Conservation (phyloP, 2,888 invertebrate genomes). For the Odontocerum albicorne region DNA sequence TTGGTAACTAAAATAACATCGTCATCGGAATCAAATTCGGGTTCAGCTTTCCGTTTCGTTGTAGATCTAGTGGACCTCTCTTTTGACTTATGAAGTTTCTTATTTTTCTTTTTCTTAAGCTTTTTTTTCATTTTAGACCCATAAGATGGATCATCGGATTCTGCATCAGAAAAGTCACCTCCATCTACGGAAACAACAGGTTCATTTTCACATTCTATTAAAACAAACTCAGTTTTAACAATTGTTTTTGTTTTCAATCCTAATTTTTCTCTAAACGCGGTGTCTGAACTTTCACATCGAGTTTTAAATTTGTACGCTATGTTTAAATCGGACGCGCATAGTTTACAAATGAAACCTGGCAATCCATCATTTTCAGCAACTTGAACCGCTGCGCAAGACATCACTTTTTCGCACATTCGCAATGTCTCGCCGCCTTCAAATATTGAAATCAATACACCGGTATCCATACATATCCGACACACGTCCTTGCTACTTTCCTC, state of each 20-base stretch:
- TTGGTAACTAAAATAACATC: neutral
- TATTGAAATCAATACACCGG: slow-evolving; percentile 32
- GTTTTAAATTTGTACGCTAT: slow-evolving; percentile 46
- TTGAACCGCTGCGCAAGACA: slow-evolving; percentile 47
- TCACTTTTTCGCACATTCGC: slow-evolving; percentile 45
- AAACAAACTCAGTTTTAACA: slow-evolving; percentile 44
- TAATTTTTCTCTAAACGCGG: slow-evolving; percentile 45
- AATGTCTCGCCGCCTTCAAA: slow-evolving; percentile 39
- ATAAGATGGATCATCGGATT: slow-evolving; percentile 26
- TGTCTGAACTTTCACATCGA: slow-evolving; percentile 46
- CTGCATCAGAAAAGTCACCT: slow-evolving; percentile 20
- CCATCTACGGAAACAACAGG: slow-evolving; percentile 37
- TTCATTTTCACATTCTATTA: slow-evolving; percentile 45
- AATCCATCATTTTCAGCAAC: slow-evolving; percentile 47
- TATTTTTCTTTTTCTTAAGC: slow-evolving; percentile 11
- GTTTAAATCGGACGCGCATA: slow-evolving; percentile 45
- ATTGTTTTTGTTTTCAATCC: slow-evolving; percentile 41
- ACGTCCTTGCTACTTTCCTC: slow-evolving; percentile 16
- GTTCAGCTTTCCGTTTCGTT: slow-evolving; percentile 9
- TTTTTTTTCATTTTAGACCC: slow-evolving; percentile 17
- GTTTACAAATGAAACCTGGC: slow-evolving; percentile 47
- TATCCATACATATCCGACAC: slow-evolving; percentile 33
- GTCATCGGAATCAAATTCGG: neutral
- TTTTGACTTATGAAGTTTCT: slow-evolving; percentile 5
- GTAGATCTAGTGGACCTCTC: slow-evolving; percentile 3